phyloP scores from a whole-genome alignment of 1,140 invertebrate species.

The Caenorhabditis inopinata region DNA sequence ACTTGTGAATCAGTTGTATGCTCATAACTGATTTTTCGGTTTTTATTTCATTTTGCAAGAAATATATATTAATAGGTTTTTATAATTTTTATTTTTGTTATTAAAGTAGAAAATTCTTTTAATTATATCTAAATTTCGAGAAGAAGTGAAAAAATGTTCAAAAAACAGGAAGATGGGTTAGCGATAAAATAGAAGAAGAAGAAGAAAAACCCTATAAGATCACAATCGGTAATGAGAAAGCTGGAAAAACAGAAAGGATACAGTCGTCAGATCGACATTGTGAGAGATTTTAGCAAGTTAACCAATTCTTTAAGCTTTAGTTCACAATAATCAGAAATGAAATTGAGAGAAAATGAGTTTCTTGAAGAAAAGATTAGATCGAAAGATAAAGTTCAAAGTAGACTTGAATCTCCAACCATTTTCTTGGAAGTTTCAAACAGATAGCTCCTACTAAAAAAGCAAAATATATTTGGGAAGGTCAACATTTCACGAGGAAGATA shows the following conservation, averaged over 20 bases:
- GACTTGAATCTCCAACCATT: not conserved
- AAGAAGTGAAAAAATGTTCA: not conserved
- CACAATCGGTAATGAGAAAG: slow-evolving; percentile 27
- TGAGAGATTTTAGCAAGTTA: not conserved
- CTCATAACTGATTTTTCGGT: not conserved
- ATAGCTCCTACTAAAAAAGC: not conserved
- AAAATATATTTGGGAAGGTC: not conserved
- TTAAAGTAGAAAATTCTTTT: no score
- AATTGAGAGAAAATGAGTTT: not conserved
- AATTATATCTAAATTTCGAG: no score
- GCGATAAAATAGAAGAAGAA: slow-evolving; percentile 14
- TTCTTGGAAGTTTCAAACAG: not conserved
- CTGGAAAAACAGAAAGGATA: not conserved
- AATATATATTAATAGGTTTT: no score
- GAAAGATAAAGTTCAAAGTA: not conserved
- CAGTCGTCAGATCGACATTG: not conserved
- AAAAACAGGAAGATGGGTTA: not conserved
- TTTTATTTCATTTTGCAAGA: no score
- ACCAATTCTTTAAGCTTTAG: not conserved
- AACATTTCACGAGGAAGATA: not conserved
- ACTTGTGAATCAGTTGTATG: not conserved
- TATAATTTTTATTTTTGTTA: no score
- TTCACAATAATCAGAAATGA: not conserved
- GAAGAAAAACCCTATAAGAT: slow-evolving; percentile 19
- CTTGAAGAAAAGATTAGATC: not conserved